A percentile compares a stretch with the other conserved stretches of the same genome.
Evolutionary conservation across 2,113 vertebrate species (phyloP).

Genomic region (Panthera uncia): DNA sequence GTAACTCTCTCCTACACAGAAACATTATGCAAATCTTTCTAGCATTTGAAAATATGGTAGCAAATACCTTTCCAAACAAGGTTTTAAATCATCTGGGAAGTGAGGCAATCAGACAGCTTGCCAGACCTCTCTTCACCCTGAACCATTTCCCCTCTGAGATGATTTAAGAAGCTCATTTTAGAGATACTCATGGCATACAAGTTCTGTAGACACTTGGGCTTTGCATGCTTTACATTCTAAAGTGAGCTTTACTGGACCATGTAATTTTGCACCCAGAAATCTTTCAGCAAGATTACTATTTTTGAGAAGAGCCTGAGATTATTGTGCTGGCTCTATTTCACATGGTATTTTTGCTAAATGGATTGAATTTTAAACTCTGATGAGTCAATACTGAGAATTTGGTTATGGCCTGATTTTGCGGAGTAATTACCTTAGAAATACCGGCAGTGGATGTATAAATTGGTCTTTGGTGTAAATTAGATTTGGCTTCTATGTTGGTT

Average conservation of each 20-base stretch:
- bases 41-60: neutral
- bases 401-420: constrained; percentile 51
- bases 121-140: neutral
- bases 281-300: neutral
- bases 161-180: constrained; percentile 2
- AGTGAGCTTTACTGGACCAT: neutral
- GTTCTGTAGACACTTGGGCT: neutral
- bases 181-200: neutral
- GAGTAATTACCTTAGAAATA: constrained; percentile 29
- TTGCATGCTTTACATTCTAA: neutral
- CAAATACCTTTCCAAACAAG: neutral
- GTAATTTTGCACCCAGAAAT: neutral
- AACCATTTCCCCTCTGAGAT: neutral
- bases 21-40: neutral
- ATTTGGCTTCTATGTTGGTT: constrained; percentile 60
- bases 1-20: neutral
- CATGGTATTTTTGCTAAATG: neutral
- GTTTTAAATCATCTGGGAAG: neutral
- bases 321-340: neutral
- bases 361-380: constrained; percentile 4
- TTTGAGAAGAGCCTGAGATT: constrained; percentile 35
- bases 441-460: neutral
- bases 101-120: neutral
- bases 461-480: constrained; percentile 56
- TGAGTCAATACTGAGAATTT: constrained; percentile 61